Evolutionary conservation across 2,888 invertebrate species (phyloP), one percentile per base, ranked within the genome.

Genomic region (Erebia ligea): DNA sequence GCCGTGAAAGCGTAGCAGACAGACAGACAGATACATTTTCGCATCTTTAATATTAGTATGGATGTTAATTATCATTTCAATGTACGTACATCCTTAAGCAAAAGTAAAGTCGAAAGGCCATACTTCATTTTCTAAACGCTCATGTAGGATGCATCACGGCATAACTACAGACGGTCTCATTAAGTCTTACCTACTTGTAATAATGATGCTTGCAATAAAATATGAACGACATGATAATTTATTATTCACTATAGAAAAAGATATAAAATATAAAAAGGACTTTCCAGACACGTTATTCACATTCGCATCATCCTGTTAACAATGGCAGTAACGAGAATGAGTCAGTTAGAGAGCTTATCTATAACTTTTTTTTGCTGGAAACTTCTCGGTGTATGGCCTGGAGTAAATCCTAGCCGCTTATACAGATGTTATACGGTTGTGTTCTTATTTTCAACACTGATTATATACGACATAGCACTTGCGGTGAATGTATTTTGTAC

Each of bases 301-400:
- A 42, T 45, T 63, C 19, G 4, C 42, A 15, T 4, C 48, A 19
- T n/a, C 13, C 13, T 17, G 19, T 15, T 25, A 58, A 69, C 34
- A 61, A 72, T 72, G 71, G 50, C 61, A 15, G 52, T 57, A 2
- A 56, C 56, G 45, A 45, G 45, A 13, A 45, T 11, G 19, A 8
- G 68, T 42, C 68, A 69, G 52, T 65, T 69, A 52, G 52, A 69
- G 48, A 52, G 67, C 61, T 71, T 73, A 54, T 65, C 61, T 57
- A 69, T 56, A 50, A 57, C 64, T 15, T 68, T 73, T 42, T 57
- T 21, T 25, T 65, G 64, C 57, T 86, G 83, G 81, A 86, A 84
- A 76, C 67, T 87, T 50, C 87, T 88, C 57, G 89, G 86, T 0
- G 61, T 88, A 59, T 89, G 86, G 87, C 77, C 83, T 2, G 86